Evolutionary conservation across 2,888 invertebrate genomes (phyloP).

Genomic region (Brachyopa scutellaris): DNA sequence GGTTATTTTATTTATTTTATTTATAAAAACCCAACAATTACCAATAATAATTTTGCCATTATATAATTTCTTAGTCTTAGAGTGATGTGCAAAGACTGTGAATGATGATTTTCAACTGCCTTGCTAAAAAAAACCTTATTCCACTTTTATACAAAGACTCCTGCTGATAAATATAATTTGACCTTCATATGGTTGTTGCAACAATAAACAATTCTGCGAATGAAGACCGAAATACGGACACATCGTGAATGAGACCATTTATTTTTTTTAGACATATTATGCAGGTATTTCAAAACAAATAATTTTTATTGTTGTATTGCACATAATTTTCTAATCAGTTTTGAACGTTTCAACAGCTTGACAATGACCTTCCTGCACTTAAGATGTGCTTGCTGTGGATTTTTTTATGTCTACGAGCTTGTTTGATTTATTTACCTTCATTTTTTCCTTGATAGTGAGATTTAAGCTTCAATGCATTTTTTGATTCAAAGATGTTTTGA

Average conservation of each 20-base stretch:
- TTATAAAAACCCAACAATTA: background rate
- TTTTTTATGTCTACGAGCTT: too few species aligned
- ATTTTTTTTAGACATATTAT: background rate
- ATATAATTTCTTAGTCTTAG: background rate
- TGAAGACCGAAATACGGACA: background rate
- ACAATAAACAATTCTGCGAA: background rate
- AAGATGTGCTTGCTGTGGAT: background rate
- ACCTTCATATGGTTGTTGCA: background rate
- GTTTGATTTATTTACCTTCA: too few species aligned
- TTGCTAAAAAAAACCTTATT: background rate
- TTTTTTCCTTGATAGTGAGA: too few species aligned
- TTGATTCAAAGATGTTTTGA: too few species aligned
- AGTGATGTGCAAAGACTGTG: background rate
- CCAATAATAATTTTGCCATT: constrained; percentile 24
- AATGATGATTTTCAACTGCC: constrained; percentile 13
- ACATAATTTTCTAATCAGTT: constrained; percentile 8
- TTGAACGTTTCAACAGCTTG: background rate
- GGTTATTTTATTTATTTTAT: background rate
- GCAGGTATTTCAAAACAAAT: background rate
- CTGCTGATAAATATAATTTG: background rate
- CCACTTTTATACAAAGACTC: constrained; percentile 22
- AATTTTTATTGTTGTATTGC: background rate
- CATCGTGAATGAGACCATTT: too few species aligned
- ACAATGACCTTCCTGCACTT: constrained; percentile 17
- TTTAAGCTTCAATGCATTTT: too few species aligned